Evolutionary conservation across 2,888 invertebrate species (phyloP).

Genomic region (Macaria notata): DNA sequence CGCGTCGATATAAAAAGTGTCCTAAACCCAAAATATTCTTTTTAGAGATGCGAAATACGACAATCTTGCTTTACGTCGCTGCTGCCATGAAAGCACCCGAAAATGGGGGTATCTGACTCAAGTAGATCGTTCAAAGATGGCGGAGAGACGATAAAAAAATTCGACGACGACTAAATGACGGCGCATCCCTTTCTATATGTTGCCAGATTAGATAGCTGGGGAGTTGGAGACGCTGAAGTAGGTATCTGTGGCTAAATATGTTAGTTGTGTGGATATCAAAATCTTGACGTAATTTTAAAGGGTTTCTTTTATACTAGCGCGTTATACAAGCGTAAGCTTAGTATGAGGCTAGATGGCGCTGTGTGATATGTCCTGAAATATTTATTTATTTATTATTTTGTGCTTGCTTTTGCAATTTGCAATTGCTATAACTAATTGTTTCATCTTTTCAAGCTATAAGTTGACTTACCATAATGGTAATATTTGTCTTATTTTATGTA

Average conservation of each 20-base stretch:
- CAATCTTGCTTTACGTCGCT: conserved; percentile 19
- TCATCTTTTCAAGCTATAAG: no score
- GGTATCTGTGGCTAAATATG: not conserved
- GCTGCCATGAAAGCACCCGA: conserved; percentile 43
- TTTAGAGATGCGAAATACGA: conserved; percentile 14
- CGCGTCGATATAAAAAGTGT: conserved; percentile 2
- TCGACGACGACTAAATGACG: conserved; percentile 43
- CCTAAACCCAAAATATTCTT: conserved; percentile 18
- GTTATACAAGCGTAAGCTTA: no score
- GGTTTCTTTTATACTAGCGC: no score
- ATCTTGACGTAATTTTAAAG: no score
- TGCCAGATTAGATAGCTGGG: conserved; percentile 47
- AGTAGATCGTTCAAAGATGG: conserved; percentile 30
- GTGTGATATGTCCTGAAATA: no score
- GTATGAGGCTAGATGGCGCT: no score
- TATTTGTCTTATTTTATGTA: no score
- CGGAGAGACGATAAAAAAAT: conserved; percentile 43
- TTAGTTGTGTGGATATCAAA: no score
- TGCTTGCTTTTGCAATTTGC: no score
- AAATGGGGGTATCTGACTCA: conserved; percentile 37
- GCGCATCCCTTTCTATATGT: conserved; percentile 40
- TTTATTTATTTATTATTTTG: no score
- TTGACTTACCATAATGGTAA: no score
- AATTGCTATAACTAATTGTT: no score
- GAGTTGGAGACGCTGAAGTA: conserved; percentile 2